Evolutionary conservation across 2,888 invertebrate genomes (phyloP), one percentile per base, ranked within the genome.

Genomic region (Dioctria linearis): DNA sequence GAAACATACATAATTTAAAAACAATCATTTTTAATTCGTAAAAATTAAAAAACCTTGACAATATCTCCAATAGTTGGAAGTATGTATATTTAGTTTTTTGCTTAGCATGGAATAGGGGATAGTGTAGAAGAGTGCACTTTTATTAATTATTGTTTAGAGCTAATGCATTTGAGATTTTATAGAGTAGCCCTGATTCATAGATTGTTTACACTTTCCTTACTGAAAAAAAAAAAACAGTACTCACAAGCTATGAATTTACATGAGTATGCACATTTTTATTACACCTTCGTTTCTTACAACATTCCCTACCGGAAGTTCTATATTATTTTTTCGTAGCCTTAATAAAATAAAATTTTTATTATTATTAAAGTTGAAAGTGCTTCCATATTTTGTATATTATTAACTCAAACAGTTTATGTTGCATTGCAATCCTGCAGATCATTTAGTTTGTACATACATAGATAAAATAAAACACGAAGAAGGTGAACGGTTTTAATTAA

Each of bases 361-460:
- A 46, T 42, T 59, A 57, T 73, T 25, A 73, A 73, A 73, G 25
- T 73, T 54, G 9, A 73, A 57, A 73, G 73, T 73, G 73, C 73
- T 73, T 73, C 73, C 73, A 59, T 73, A 25, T 25, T 25, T 1
- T 25, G 25, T 25, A 25, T 46, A 73, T 42, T 13, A 40, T 59
- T 13, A 40, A 73, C 59, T 57, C 57, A 57, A 73, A 13, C 54
- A 73, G 9, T 57, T 57, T 11, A 73, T 73, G 25, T 25, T 25
- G 25, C 25, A 25, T 1, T 25, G 59, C 59, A 73, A 51, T 39
- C 57, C 57, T 42, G 25, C 57, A 61, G 25, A 6, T 61, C 54
- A 3, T 54, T 8, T 54, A 54, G 54, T 61, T 61, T 61, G 61
- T 37, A 61, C 39, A 51, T 51, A 51, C 11, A 37, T 4, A 61